Conservation (phyloP, 1,140 invertebrate species). For the Parapsyche elsis region DNA sequence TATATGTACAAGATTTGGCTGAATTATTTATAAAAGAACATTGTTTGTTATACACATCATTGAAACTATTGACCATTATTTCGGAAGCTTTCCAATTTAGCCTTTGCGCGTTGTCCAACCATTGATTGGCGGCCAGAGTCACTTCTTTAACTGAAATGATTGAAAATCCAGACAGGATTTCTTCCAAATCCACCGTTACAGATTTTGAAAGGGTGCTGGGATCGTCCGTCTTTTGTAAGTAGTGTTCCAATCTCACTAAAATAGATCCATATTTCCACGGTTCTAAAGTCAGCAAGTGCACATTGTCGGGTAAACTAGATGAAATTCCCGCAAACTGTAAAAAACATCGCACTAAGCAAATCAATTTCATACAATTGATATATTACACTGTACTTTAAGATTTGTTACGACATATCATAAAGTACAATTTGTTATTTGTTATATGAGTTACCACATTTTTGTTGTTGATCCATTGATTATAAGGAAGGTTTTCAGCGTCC, state of each 20-base stretch:
- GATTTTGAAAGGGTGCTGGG: slow-evolving; percentile 59
- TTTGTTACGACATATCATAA: no score
- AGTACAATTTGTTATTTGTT: no score
- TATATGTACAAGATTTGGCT: background rate
- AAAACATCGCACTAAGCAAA: background rate
- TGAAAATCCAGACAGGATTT: slow-evolving; percentile 70
- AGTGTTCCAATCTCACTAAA: slow-evolving; percentile 88
- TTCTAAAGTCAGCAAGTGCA: slow-evolving; percentile 90
- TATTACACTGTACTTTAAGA: slow-evolving; percentile 5
- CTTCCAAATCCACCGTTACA: slow-evolving; percentile 58
- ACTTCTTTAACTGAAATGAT: slow-evolving; percentile 73
- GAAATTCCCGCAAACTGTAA: slow-evolving; percentile 11
- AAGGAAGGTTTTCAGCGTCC: slow-evolving; percentile 59
- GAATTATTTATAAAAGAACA: background rate
- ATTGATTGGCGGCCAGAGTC: slow-evolving; percentile 77
- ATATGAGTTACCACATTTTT: slow-evolving; percentile 66
- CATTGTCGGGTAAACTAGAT: slow-evolving; percentile 75
- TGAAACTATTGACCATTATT: slow-evolving; percentile 17
- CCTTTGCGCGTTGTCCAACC: slow-evolving; percentile 68
- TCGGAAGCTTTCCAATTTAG: slow-evolving; percentile 65
- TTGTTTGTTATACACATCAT: slow-evolving; percentile 16
- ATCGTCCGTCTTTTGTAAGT: slow-evolving; percentile 81
- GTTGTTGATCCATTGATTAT: slow-evolving; percentile 61
- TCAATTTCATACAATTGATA: background rate
- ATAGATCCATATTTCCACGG: slow-evolving; percentile 78